phyloP scores from a whole-genome alignment of 2,797 vertebrate species.

The Pteropus rufus region DNA sequence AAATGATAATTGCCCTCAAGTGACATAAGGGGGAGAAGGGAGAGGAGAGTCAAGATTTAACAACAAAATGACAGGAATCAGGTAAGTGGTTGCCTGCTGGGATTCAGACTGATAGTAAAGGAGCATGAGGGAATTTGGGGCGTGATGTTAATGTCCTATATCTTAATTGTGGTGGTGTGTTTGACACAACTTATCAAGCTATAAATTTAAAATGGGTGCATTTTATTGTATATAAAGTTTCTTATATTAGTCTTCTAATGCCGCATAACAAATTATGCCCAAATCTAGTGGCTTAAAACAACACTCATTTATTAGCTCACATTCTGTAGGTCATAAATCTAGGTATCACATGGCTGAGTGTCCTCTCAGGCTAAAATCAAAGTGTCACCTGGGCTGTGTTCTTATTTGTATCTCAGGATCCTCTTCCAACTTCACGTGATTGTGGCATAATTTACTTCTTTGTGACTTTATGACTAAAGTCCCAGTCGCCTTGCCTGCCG shows the following conservation, averaged over 20 bases:
- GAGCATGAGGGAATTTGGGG: not conserved
- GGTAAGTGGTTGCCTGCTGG: not conserved
- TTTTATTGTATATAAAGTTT: not conserved
- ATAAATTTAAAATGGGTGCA: not conserved
- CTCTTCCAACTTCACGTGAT: not conserved
- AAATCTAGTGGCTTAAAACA: not conserved
- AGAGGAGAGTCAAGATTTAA: not conserved
- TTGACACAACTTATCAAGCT: not conserved
- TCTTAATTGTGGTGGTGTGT: not conserved
- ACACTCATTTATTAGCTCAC: not conserved
- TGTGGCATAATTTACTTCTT: not conserved
- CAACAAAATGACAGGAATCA: constrained; percentile 9
- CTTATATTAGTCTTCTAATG: not conserved
- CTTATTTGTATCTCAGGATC: not conserved
- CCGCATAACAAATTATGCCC: not conserved
- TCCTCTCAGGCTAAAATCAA: not conserved
- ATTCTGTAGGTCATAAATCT: not conserved
- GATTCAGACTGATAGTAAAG: not conserved
- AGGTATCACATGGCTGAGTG: not conserved
- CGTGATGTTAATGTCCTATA: not conserved
- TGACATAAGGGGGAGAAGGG: not conserved
- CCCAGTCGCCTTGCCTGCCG: not conserved
- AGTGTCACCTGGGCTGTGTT: not conserved
- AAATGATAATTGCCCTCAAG: not conserved
- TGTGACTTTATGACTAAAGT: not conserved